Evolutionary conservation across 2,797 vertebrate species (phyloP).

Genomic region (Gymnoscopelus braueri): DNA sequence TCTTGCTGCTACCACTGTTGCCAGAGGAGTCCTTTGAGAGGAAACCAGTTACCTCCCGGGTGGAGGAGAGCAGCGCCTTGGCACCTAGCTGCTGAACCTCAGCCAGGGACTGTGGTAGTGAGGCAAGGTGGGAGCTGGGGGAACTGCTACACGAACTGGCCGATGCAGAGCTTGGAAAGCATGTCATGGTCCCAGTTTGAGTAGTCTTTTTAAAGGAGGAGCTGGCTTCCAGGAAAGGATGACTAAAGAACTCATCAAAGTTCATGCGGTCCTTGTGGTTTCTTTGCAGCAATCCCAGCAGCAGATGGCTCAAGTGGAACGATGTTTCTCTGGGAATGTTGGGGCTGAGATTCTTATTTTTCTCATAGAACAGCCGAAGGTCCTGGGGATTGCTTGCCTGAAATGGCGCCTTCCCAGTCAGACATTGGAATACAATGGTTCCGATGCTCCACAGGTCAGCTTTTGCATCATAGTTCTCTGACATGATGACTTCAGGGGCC

Average conservation of each 20-base stretch:
- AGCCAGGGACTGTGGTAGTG: slow-evolving; percentile 93
- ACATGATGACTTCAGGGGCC: slow-evolving; percentile 99
- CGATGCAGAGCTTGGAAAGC: slow-evolving; percentile 93
- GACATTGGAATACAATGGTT: slow-evolving; percentile 97
- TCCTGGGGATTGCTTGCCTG: slow-evolving; percentile 99
- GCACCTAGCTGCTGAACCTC: slow-evolving; percentile 90
- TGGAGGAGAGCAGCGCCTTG: slow-evolving; percentile 88
- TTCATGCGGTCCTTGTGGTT: slow-evolving; percentile 96
- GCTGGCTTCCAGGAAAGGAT: slow-evolving; percentile 93
- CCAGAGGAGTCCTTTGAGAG: slow-evolving; percentile 89
- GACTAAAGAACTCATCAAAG: slow-evolving; percentile 95
- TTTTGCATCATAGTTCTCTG: slow-evolving; percentile 96
- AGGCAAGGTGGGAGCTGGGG: slow-evolving; percentile 95
- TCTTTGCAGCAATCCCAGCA: slow-evolving; percentile 91
- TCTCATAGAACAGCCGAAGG: slow-evolving; percentile 97
- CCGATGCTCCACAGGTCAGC: slow-evolving; percentile 99
- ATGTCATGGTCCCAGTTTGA: slow-evolving; percentile 91
- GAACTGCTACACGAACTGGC: slow-evolving; percentile 98
- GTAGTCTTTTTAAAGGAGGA: slow-evolving; percentile 93
- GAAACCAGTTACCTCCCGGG: slow-evolving; percentile 86
- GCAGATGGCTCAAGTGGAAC: slow-evolving; percentile 88
- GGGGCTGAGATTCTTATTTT: slow-evolving; percentile 95
- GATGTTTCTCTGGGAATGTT: slow-evolving; percentile 98
- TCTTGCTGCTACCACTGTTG: slow-evolving; percentile 91
- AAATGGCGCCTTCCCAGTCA: slow-evolving; percentile 97